These are phyloP conservation scores for Oligia strigilis DNA, from an alignment of 2,888 invertebrate species.

Conservation along the genomic window DNA sequence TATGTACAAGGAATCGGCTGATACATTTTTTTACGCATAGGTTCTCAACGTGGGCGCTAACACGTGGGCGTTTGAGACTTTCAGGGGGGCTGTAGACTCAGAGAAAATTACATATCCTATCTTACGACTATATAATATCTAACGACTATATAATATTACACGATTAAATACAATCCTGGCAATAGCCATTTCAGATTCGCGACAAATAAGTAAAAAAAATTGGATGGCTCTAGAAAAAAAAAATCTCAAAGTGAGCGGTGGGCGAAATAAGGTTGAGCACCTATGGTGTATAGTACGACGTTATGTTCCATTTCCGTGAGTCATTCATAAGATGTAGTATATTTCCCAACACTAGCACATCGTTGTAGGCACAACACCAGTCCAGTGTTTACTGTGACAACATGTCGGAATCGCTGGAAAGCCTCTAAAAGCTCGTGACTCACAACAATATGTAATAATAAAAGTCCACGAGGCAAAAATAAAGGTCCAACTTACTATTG, in stretches of 20 bases:
- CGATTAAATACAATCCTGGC: neutral
- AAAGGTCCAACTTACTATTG: slow-evolving; percentile 42
- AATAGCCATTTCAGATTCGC: neutral
- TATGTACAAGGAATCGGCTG: neutral
- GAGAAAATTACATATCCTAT: neutral
- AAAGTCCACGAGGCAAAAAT: slow-evolving; percentile 38
- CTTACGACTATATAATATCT: neutral
- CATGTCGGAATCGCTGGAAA: slow-evolving; percentile 62
- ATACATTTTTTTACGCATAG: slow-evolving; percentile 16
- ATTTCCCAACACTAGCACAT: slow-evolving; percentile 54
- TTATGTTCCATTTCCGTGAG: slow-evolving; percentile 49
- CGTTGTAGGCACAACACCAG: slow-evolving; percentile 48
- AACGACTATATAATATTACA: neutral
- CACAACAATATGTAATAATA: slow-evolving; percentile 55
- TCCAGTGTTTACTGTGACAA: slow-evolving; percentile 72
- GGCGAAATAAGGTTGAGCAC: neutral
- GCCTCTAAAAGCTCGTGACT: slow-evolving; percentile 64
- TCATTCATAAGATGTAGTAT: slow-evolving; percentile 55
- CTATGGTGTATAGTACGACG: neutral
- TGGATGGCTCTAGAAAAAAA: neutral
- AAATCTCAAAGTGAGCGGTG: neutral
- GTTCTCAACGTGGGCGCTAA: neutral
- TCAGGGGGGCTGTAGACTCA: neutral
- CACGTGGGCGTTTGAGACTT: neutral
- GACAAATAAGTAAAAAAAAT: neutral